These are phyloP conservation scores for Tipula vernalis DNA, from an alignment of 2,888 invertebrate genomes.

Conservation along the genomic window DNA sequence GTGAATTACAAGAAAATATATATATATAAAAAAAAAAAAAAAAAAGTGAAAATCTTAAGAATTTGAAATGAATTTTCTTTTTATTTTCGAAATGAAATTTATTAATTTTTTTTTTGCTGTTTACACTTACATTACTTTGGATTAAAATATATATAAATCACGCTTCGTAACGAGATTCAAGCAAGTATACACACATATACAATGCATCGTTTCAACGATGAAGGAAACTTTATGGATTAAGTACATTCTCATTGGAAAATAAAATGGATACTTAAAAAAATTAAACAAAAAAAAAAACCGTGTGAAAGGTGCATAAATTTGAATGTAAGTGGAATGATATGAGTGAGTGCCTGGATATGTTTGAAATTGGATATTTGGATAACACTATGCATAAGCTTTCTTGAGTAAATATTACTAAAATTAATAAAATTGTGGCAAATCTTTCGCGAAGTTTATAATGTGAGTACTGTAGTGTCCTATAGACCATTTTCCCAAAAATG, in stretches of 20 bases:
- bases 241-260: background rate
- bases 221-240: background rate
- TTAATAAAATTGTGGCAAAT: too few species aligned
- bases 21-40: background rate
- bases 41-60: constrained; percentile 4
- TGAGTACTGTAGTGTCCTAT: too few species aligned
- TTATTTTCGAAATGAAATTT: background rate
- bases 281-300: background rate
- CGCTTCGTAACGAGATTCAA: background rate
- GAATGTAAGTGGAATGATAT: background rate
- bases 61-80: background rate
- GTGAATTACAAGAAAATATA: background rate
- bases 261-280: background rate
- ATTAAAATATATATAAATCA: background rate
- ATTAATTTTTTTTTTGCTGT: background rate
- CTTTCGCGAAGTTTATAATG: too few species aligned
- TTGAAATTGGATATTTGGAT: background rate
- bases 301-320: background rate
- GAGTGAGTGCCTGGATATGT: background rate
- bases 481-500: too few species aligned
- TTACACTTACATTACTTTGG: background rate
- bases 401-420: too few species aligned
- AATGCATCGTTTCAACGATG: background rate
- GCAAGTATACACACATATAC: background rate
- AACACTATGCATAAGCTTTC: background rate